A percentile compares a stretch with the other conserved stretches of the same genome.
Conservation (phyloP, 2,888 invertebrate species). For the Drepanosiphum platanoidis region DNA sequence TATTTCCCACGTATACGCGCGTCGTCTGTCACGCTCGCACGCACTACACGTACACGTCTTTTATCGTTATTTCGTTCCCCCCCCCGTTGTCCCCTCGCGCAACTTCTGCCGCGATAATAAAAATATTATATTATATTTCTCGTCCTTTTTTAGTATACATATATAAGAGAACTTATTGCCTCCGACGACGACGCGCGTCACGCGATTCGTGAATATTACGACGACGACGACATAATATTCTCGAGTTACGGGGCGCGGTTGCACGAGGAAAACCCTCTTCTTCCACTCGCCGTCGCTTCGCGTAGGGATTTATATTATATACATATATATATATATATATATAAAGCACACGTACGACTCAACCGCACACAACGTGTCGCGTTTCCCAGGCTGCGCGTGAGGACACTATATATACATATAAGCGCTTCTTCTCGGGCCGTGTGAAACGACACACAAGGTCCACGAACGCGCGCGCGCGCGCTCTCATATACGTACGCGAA, state of each 20-base stretch:
- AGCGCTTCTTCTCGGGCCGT: not conserved
- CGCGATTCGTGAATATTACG: not conserved
- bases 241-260: slow-evolving; percentile 22
- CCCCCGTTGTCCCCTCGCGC: not conserved
- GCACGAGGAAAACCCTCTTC: not conserved
- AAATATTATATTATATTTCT: not conserved
- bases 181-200: not conserved
- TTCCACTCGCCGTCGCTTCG: not conserved
- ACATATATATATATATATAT: too few species aligned
- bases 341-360: not conserved
- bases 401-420: too few species aligned
- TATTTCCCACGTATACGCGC: too few species aligned
- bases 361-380: slow-evolving; percentile 13
- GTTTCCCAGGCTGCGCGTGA: not conserved
- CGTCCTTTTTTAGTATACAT: not conserved
- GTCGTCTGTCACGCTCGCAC: not conserved
- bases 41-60: not conserved
- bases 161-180: not conserved
- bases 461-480: not conserved
- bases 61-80: not conserved
- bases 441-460: slow-evolving; percentile 29
- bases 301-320: not conserved
- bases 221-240: not conserved
- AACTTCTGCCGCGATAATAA: not conserved
- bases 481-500: too few species aligned